Percentiles rank a stretch among this genome's conserved stretches.
Evolutionary conservation across 2,113 vertebrate genomes (phyloP).

Genomic region (Pyxicephalus adspersus): DNA sequence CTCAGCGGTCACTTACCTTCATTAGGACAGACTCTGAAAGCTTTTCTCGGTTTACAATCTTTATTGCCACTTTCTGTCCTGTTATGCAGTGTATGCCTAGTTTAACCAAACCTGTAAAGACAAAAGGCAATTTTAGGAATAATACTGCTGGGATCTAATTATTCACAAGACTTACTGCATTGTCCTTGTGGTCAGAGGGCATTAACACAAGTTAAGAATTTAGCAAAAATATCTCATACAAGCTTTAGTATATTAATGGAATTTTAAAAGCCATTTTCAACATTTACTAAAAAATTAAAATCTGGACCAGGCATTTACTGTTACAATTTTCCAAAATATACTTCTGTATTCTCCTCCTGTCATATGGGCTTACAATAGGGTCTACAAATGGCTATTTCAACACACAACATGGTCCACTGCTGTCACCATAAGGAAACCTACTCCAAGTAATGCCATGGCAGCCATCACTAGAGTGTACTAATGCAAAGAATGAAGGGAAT

Average conservation of each 20-base stretch:
- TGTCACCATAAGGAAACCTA: no score
- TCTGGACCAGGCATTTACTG: not conserved
- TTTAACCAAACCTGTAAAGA: conserved; percentile 83
- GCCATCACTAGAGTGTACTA: no score
- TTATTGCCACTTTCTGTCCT: conserved; percentile 91
- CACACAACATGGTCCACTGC: no score
- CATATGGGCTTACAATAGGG: no score
- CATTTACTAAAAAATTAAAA: not conserved
- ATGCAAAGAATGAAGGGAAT: no score
- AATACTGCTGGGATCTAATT: not conserved
- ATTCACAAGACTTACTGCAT: not conserved
- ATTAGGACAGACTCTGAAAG: conserved; percentile 90
- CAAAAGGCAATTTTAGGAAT: not conserved
- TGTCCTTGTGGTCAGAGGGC: no score
- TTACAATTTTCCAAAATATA: no score
- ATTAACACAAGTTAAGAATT: no score
- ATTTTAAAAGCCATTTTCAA: no score
- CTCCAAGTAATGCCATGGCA: no score
- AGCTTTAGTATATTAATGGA: not conserved
- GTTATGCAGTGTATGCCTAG: conserved; percentile 91
- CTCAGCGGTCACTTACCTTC: conserved; percentile 74
- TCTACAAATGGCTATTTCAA: no score
- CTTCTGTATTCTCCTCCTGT: no score
- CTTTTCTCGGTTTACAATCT: conserved; percentile 94
- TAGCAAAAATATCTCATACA: not conserved